Base-by-base conservation (phyloP, 2,888 invertebrate genomes). In the Melinaea menophilus region DNA sequence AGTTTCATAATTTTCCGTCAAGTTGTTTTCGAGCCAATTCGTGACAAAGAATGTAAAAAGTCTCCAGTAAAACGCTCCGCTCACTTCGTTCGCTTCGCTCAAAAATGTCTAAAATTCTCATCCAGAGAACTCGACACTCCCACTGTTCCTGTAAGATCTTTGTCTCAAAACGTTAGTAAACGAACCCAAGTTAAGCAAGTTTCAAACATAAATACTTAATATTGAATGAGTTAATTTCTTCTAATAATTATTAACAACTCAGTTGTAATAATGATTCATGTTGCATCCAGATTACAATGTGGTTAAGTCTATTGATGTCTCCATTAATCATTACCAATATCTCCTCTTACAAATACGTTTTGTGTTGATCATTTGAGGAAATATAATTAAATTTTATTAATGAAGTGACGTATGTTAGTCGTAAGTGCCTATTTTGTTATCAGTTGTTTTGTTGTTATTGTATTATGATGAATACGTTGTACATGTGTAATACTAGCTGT, bases 341-440 rank as follows among this genome's bases (percentile, higher is more conserved):
- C 7, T 51, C 11, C 31, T 51, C 1, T 22, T 51, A 51, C 31
- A 51, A 11, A 51, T 51, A 31, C 51, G 51, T n/a, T 51, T 9
- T 51, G 31, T 11, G 22, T 22, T 31, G 51, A 51, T 51, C 51
- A 51, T 9, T 51, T 51, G 31, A 51, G 51, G 51, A 51, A 51
- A 51, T 51, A 31, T 51, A 51, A 51, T 51, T 51, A 51, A 22
- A 51, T 5, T 31, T 51, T 51, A 51, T 51, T 51, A 51, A 51
- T 51, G 51, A 51, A 51, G 31, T 51, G 31, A 51, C 31, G 51
- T 31, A 51, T 31, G 31, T 51, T 51, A 51, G 31, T 51, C 51
- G 11, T 11, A 51, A 31, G 31, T 51, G 31, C 5, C 9, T 22
- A 31, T 51, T n/a, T 4, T n/a, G 22, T 51, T 31, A 51, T 31